Evolutionary conservation across 2,888 invertebrate species (phyloP).

Genomic region (Ariolimax columbianus): DNA sequence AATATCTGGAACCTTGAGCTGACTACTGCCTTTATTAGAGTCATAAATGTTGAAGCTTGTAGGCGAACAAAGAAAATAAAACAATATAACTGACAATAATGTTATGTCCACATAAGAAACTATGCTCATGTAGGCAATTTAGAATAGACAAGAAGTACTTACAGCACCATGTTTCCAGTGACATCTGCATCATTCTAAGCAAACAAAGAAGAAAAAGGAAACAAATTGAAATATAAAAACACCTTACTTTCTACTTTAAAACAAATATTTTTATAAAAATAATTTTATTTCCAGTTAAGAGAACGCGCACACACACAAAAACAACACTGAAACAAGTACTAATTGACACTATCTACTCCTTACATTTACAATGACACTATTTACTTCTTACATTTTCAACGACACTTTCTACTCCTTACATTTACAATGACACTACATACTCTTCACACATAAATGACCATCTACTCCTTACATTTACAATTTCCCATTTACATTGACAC

Average conservation of each 20-base stretch:
- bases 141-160: constrained; percentile 60
- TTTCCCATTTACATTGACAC: too few species aligned
- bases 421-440: too few species aligned
- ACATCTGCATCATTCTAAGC: constrained; percentile 75
- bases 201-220: neutral
- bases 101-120: too few species aligned
- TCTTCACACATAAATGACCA: too few species aligned
- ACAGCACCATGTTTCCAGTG: constrained; percentile 76
- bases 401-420: neutral
- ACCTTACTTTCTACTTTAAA: neutral
- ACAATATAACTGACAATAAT: too few species aligned
- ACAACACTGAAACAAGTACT: too few species aligned
- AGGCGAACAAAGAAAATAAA: too few species aligned
- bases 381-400: neutral
- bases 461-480: too few species aligned
- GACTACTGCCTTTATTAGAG: too few species aligned
- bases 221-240: neutral
- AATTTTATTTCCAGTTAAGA: neutral
- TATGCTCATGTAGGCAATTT: neutral
- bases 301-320: too few species aligned
- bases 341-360: neutral
- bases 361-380: neutral
- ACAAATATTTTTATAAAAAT: neutral
- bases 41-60: too few species aligned
- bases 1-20: too few species aligned